These are phyloP conservation scores for Cynopterus brachyotis DNA, from an alignment of 2,113 vertebrate genomes.

Conservation along the genomic window DNA sequence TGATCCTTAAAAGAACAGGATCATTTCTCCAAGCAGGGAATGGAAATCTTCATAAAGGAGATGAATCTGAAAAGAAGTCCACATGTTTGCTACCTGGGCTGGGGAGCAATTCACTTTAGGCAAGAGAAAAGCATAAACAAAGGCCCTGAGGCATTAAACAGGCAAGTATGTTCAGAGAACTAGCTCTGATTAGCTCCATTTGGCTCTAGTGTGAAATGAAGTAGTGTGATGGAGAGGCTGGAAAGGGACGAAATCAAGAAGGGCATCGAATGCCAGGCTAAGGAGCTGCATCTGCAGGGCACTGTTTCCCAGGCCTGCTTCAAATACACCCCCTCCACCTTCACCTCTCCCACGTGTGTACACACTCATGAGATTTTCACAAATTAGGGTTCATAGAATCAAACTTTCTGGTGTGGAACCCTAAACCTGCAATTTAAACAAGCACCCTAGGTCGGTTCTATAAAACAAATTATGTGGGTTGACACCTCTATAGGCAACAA, in stretches of 20 bases:
- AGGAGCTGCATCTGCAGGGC: not conserved
- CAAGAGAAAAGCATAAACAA: rapidly evolving
- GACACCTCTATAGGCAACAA: too few relatives aligned
- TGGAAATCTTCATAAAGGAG: not conserved
- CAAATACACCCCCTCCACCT: too few relatives aligned
- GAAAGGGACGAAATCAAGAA: not conserved
- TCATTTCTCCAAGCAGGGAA: not conserved
- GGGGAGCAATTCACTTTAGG: not conserved
- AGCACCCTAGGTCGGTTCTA: not conserved
- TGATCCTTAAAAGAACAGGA: not conserved
- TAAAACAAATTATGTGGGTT: not conserved
- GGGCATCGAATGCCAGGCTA: not conserved
- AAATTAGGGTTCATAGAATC: not conserved
- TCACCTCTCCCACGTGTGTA: rapidly evolving
- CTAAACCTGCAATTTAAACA: not conserved
- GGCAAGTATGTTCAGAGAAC: not conserved
- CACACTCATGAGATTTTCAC: not conserved
- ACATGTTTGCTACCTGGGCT: not conserved
- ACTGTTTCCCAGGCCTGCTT: not conserved
- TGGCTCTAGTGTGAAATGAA: not conserved
- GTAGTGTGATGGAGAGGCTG: not conserved
- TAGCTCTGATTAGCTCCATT: not conserved
- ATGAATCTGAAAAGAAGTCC: not conserved
- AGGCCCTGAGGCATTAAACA: not conserved
- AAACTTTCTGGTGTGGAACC: not conserved